Base-by-base conservation (phyloP, 1,140 invertebrate genomes). In the Cylas formicarius region DNA sequence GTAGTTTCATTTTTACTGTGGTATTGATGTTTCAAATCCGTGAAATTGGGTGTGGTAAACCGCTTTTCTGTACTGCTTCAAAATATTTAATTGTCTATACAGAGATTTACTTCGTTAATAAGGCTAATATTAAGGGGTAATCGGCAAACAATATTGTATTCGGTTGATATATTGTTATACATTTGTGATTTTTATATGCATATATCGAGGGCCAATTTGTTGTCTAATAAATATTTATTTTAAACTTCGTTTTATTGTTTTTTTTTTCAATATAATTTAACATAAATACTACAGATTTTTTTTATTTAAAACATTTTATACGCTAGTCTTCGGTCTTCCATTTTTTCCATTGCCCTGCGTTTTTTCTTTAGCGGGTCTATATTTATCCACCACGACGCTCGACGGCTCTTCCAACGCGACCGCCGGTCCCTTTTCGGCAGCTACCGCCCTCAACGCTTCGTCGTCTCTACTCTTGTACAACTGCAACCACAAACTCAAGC, bases 81-180 rank as follows among this genome's bases (percentile, higher is more conserved):
- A 5, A 31, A 31, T 31, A 13, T 31, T 4, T 31, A 31, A 5
- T 5, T 31, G 17, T 13, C 13, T 5, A 31, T 16, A 31, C 17
- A 10, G 6, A 31, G 17, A 4, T 31, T 31, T 31, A 31, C 13
- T 16, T 11, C 17, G 13, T 5, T 5, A 13, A 31, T 31, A 31
- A 5, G 10, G 10, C 13, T 31, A 31, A 31, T 5, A 28, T 24
- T 37, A 18, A 10, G 39, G 46, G 46, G 38, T 48, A 42, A 28
- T 42, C 39, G 42, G 39, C 46, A 36, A 48, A 48, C 39, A 34
- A 43, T 48, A 48, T 48, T 48, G 46, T 48, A 48, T 48, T 48
- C 39, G 16, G 36, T 48, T 48, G 46, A 42, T 38, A 48, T 48
- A 48, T 48, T 24, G 32, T 22, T 33, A 16, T 34, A n/a, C n/a